Percentiles rank a stretch among this genome's conserved stretches.
These are phyloP conservation scores for Patiria miniata DNA, from an alignment of 35 echinoderm and acorn worm species.

Conservation along the genomic window DNA sequence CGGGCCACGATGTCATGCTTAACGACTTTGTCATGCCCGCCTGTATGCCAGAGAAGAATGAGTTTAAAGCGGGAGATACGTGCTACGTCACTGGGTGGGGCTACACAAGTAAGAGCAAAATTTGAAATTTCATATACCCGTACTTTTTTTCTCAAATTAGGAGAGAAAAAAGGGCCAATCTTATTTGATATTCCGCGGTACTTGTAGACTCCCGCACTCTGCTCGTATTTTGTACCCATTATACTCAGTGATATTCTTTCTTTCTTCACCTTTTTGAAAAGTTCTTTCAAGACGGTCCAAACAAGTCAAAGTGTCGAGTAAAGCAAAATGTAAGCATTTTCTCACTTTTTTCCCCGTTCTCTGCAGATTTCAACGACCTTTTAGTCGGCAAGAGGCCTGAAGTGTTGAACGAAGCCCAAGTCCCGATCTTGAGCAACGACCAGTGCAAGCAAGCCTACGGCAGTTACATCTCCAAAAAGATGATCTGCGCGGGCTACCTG, in stretches of 20 bases:
- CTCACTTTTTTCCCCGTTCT: neutral
- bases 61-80: constrained; percentile 50
- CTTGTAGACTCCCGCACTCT: too few species aligned
- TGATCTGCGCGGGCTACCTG: constrained; percentile 77
- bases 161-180: too few species aligned
- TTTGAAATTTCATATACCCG: neutral
- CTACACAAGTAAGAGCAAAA: constrained; percentile 57
- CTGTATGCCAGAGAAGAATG: constrained; percentile 63
- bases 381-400: constrained; percentile 16
- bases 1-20: constrained; percentile 17
- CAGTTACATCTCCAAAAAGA: constrained; percentile 50
- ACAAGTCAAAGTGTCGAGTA: too few species aligned
- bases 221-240: too few species aligned
- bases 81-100: constrained; percentile 88
- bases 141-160: neutral
- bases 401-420: constrained; percentile 38
- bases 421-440: constrained; percentile 52
- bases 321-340: too few species aligned
- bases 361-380: constrained; percentile 50
- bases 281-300: too few species aligned
- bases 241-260: too few species aligned
- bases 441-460: constrained; percentile 60
- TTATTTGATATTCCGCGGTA: too few species aligned
- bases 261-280: too few species aligned
- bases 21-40: constrained; percentile 55